Evolutionary conservation across 2,797 vertebrate species (phyloP), one percentile per base, ranked within the genome.

Genomic region (Euthynnus affinis): DNA sequence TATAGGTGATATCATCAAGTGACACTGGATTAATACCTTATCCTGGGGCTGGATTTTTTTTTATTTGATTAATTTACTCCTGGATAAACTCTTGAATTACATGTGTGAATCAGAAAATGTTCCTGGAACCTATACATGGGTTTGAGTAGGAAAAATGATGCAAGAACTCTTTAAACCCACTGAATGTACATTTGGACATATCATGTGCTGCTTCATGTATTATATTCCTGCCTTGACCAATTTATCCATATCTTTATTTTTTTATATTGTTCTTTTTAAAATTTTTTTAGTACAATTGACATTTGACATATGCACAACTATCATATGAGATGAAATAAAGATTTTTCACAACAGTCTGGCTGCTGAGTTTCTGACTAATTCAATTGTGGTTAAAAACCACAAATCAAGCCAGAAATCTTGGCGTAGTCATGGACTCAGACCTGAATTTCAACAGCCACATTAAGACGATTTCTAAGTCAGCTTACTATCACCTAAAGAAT

Each of bases 311-410:
- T 2, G 4, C 18, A 22, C 10, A 51, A 17, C 18, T 32, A 6
- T 18, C 12, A 22, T 25, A 18, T 14, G 6, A 29, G 9, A 53
- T 49, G 7, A 27, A 73, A 71, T 32, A 66, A 76, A 61, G 0
- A 1, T 6, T 37, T 56, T n/a, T 34, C 52, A 46, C 27, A 29
- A 29, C 27, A 22, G 6, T 58, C 3, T 40, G 22, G 27, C 3
- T 65, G 22, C 34, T 55, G 22, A 53, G 25, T 53, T 60, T 69
- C 15, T 59, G 29, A 57, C n/a, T 29, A 67, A 10, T 52, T 66
- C 0, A 40, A 10, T 57, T n/a, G n/a, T n/a, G n/a, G n/a, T n/a
- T n/a, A n/a, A n/a, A n/a, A n/a, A n/a, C n/a, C n/a, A n/a, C n/a
- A n/a, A n/a, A n/a, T n/a, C n/a, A n/a, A n/a, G n/a, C n/a, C n/a